phyloP scores from a whole-genome alignment of 2,113 vertebrate species.

The Psilopsiagon aurifrons region DNA sequence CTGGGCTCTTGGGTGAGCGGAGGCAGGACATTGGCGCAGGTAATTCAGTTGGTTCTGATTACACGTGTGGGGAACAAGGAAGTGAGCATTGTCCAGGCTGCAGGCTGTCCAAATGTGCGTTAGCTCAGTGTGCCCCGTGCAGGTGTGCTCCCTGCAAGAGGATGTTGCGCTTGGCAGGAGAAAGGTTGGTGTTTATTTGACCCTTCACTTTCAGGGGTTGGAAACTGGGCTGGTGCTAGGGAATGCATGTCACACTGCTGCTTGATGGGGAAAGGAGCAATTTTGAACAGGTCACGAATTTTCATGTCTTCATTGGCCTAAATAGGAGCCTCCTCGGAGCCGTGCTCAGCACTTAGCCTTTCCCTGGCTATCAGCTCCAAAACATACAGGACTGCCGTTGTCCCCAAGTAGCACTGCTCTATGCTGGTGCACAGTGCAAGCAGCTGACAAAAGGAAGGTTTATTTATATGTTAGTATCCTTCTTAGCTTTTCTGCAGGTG shows the following conservation, averaged over 20 bases:
- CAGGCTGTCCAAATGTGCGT: accelerated
- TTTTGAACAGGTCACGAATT: neutral
- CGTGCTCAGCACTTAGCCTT: neutral
- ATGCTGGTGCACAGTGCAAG: neutral
- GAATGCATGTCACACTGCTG: accelerated
- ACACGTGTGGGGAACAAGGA: neutral
- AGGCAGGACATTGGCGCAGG: neutral
- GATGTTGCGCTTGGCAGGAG: neutral
- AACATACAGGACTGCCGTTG: neutral
- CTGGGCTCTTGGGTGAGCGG: neutral
- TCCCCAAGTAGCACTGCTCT: neutral
- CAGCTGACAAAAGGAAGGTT: neutral
- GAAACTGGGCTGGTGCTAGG: neutral
- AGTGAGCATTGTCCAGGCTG: neutral
- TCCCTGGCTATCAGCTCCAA: neutral
- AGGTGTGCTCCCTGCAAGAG: neutral
- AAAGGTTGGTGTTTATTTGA: neutral
- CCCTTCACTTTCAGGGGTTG: neutral
- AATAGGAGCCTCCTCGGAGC: neutral
- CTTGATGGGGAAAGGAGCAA: neutral
- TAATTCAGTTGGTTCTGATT: neutral
- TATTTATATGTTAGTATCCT: neutral
- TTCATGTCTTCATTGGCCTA: neutral
- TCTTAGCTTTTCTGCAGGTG: neutral
- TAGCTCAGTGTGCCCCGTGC: accelerated